Base-by-base conservation (phyloP, 1,140 invertebrate genomes). In the Drosophila subpulchrella region DNA sequence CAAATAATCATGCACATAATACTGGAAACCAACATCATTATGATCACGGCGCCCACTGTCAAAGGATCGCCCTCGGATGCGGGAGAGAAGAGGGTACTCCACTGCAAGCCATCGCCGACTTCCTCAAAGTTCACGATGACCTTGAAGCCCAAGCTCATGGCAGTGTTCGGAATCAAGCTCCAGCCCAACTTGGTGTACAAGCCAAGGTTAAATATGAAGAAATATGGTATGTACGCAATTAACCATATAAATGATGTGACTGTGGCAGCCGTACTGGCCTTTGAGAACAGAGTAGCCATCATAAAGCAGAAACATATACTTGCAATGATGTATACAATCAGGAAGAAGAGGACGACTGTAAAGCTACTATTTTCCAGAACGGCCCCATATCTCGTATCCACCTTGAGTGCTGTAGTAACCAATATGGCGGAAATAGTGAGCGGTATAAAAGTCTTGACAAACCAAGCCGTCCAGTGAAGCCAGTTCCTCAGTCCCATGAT, bases 401-500 rank as follows among this genome's bases (percentile, higher is more conserved):
- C 30, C 30, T 32, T 32, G 30, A 32, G 7, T 6, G 6, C 30
- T 15, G 94, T 90, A 10, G 94, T 93, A 50, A 95, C 94, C 13
- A 95, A 60, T 36, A 94, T 85, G 6, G 94, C 93, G 15, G 95
- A 95, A 58, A 96, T 93, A 1, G 95, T 67, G 2, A 97, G 92
- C 81, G 96, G 95, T 2, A 95, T 91, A 75, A 97, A 95, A 53
- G 95, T 95, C 80, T 97, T 96, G 24, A 96, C 92, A 88, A 97
- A 97, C 96, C 97, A 97, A 1, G 96, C 96, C 3, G 94, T 90
- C 96, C 97, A 97, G 81, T 97, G 96, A 20, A 97, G 79, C 95
- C 96, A 97, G 72, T 95, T 96, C n/a, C 94, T 94, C 11, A 98
- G 91, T 4, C 97, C 97, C 97, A 97, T 97, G 90, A 97, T 96